Percentiles rank a stretch among this genome's conserved stretches.
These are phyloP conservation scores for Atrina japonica DNA, from an alignment of 2,888 invertebrate genomes.

Conservation along the genomic window DNA sequence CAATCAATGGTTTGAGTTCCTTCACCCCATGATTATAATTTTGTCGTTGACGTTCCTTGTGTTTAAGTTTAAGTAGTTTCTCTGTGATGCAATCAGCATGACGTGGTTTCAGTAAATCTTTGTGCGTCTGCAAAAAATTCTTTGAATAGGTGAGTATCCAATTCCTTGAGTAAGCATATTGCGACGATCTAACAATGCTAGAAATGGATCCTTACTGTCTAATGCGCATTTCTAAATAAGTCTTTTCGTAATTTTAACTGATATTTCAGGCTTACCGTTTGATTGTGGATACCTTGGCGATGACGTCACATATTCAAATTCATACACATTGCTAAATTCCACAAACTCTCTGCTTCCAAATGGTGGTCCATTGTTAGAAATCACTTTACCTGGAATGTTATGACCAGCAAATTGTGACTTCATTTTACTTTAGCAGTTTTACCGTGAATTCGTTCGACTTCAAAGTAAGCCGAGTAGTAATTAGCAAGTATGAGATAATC, in stretches of 20 bases:
- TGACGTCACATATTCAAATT: constrained; percentile 23
- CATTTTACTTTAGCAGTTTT: constrained; percentile 9
- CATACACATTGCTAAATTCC: constrained; percentile 10
- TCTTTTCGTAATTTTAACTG: background rate
- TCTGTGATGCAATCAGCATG: background rate
- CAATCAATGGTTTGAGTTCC: background rate
- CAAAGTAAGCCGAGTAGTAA: constrained; percentile 31
- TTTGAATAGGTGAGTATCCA: constrained; percentile 15
- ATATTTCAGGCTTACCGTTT: constrained; percentile 28
- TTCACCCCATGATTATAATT: too few species aligned
- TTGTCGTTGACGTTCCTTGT: background rate
- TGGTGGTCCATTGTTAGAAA: constrained; percentile 34
- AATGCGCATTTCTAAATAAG: constrained; percentile 7
- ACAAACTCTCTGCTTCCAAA: constrained; percentile 17
- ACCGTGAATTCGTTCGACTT: constrained; percentile 9
- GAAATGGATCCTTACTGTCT: constrained; percentile 6
- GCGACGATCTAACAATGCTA: constrained; percentile 26
- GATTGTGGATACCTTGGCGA: constrained; percentile 28
- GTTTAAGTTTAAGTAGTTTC: background rate
- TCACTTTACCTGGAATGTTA: constrained; percentile 34
- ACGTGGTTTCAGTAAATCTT: too few species aligned
- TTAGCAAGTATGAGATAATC: constrained; percentile 33
- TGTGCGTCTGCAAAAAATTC: constrained; percentile 28
- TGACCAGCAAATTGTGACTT: constrained; percentile 15
- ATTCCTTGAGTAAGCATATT: constrained; percentile 32